These are phyloP conservation scores for Mamestra brassicae DNA, from an alignment of 2,888 invertebrate species.

Conservation along the genomic window DNA sequence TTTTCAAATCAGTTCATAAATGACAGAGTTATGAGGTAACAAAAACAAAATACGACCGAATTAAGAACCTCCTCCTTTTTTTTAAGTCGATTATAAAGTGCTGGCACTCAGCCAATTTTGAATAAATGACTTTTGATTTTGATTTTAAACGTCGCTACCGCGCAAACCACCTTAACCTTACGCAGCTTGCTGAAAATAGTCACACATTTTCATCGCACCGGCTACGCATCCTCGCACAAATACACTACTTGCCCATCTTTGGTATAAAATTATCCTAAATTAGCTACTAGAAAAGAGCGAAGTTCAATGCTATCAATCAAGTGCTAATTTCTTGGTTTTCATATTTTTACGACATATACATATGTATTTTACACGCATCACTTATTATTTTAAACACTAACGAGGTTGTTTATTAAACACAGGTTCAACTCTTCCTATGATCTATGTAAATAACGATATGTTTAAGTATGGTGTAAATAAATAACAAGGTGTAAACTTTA, in stretches of 20 bases:
- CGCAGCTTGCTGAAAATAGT: background rate
- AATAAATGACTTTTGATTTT: no score
- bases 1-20: no score
- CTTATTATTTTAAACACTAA: constrained; percentile 42
- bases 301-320: constrained; percentile 17
- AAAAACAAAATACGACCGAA: no score
- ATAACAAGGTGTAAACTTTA: constrained; percentile 28
- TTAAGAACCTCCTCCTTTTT: no score
- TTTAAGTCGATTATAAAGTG: no score
- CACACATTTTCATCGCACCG: background rate
- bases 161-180: background rate
- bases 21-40: no score
- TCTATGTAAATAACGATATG: constrained; percentile 43
- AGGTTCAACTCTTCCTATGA: constrained; percentile 33
- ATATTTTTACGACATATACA: constrained; percentile 24
- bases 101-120: no score
- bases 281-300: background rate
- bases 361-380: constrained; percentile 28
- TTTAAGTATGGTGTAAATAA: constrained; percentile 45
- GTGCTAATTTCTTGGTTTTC: constrained; percentile 17
- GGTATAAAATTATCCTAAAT: background rate
- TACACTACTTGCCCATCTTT: no score
- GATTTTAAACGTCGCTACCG: background rate
- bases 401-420: constrained; percentile 22
- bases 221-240: no score